Evolutionary conservation across 2,113 vertebrate genomes (phyloP).

Genomic region (Gallinago undulata): DNA sequence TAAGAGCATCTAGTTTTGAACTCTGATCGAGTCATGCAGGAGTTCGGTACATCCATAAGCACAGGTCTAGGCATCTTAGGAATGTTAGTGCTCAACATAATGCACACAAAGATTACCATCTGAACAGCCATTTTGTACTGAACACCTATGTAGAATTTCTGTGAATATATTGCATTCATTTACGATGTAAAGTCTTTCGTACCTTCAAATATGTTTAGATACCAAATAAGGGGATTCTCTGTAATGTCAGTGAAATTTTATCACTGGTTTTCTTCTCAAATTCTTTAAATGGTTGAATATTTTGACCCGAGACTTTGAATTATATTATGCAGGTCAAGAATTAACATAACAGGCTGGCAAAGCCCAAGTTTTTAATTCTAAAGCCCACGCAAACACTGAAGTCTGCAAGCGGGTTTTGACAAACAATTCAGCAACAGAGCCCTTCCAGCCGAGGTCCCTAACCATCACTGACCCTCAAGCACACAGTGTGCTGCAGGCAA

Average conservation of each 20-base stretch:
- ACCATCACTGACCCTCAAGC: neutral
- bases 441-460: neutral
- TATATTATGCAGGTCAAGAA: neutral
- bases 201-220: neutral
- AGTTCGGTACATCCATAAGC: neutral
- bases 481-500: neutral
- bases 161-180: neutral
- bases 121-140: neutral
- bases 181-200: neutral
- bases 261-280: neutral
- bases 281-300: neutral
- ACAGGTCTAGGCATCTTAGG: neutral
- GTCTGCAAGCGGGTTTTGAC: neutral
- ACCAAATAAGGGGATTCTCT: neutral
- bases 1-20: neutral
- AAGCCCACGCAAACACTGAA: neutral
- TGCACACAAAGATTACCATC: neutral
- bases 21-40: neutral
- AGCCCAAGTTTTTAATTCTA: neutral
- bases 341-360: neutral
- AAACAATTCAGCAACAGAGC: neutral
- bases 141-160: neutral
- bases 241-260: neutral
- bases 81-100: constrained; percentile 3
- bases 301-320: neutral